Evolutionary conservation across 2,888 invertebrate genomes (phyloP), one percentile per base, ranked within the genome.

Genomic region (Yponomeuta sedellus): DNA sequence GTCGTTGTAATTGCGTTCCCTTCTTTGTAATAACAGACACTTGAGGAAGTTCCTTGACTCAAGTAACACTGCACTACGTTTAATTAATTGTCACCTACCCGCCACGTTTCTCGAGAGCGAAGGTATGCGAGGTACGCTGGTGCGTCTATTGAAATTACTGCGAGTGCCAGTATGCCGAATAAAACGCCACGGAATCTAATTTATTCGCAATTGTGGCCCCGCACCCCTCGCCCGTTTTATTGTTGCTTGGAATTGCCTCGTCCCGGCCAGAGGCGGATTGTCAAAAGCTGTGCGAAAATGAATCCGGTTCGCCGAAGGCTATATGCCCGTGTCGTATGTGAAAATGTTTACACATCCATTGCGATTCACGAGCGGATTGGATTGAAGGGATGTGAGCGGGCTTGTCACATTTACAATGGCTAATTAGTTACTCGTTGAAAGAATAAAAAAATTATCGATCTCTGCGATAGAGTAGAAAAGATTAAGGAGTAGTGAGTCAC

Each of bases 161-260:
- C 59, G 22, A 61, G 22, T 61, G 61, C 61, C 61, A 34, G 28
- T 61, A 59, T 59, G 22, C 59, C 59, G 59, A 59, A 59, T 59
- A 10, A 59, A 64, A 28, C 65, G 65, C 58, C 58, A 58, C 28
- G 28, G 34, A 65, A 65, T 65, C 65, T 65, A 65, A 65, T 65
- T 65, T 65, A 65, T 65, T 65, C 65, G 58, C 28, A 65, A 65
- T 52, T 12, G 44, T 16, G n/a, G n/a, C 39, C 65, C 20, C 58
- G 19, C 39, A 22, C 58, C 58, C 61, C 34, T 8, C 34, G 20
- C 61, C 61, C 61, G 61, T 61, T 61, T 71, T 70, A 71, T 70
- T 70, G 70, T 72, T 67, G 69, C 69, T 67, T 71, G 72, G 71
- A 74, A 77, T 79, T 76, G 75, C 74, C 71, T 73, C 70, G 71